Evolutionary conservation across 30 jellyfish, hydroid and myxozoan genomes (phyloP), one percentile per base, ranked within the genome.

Genomic region (Pseudorhiza aurosa): DNA sequence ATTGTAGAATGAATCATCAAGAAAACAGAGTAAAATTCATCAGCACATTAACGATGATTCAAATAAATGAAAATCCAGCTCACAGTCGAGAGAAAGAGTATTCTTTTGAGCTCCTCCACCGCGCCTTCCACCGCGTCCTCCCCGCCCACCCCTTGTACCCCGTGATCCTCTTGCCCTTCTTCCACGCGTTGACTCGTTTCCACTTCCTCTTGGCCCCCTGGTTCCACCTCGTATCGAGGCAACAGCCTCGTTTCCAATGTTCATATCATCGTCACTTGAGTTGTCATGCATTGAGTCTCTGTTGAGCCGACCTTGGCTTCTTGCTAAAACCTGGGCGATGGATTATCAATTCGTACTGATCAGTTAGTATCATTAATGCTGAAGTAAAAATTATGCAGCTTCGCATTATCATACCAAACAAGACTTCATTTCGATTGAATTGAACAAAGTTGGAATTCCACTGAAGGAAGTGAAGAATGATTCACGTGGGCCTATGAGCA

Each of bases 11-110:
- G n/a, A n/a, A n/a, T n/a, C n/a, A n/a, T n/a, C n/a, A n/a, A n/a
- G n/a, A n/a, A n/a, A n/a, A n/a, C n/a, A n/a, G n/a, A n/a, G n/a
- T n/a, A n/a, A n/a, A n/a, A n/a, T n/a, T n/a, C n/a, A n/a, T n/a
- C n/a, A n/a, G n/a, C n/a, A n/a, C n/a, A n/a, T n/a, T n/a, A n/a
- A n/a, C n/a, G n/a, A n/a, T n/a, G n/a, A n/a, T n/a, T n/a, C n/a
- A 44, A 47, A 28, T 15, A 44, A 70, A 22, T 17, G 3, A 63
- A 55, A 26, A 9, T 8, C 11, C 9, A 29, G 77, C 96, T 68
- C 50, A 87, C 96, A 76, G 31, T 87, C 96, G 25, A 81, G 77
- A 21, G 69, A 2, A 2, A 43, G 79, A 0, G 92, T 37, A 36
- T 75, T 72, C 40, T 60, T 76, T 21, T 55, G 37, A 6, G 83